Evolutionary conservation across 2,113 vertebrate genomes (phyloP).

Genomic region (Murina feae): DNA sequence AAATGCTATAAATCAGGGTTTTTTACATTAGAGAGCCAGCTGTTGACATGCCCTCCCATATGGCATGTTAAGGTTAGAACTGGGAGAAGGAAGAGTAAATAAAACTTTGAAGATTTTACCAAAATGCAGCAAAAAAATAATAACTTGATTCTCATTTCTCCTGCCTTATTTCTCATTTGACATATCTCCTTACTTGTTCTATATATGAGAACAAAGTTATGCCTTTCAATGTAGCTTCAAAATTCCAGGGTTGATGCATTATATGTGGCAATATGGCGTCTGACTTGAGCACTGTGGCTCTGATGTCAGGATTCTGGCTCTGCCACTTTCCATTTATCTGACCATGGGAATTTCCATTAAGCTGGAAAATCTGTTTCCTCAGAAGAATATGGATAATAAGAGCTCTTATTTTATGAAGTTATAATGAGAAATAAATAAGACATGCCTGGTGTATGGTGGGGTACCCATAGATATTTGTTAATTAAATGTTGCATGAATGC

Average conservation of each 20-base stretch:
- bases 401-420: background rate
- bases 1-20: background rate
- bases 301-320: background rate
- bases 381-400: background rate
- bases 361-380: background rate
- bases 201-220: background rate
- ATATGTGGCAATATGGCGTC: background rate
- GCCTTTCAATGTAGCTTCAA: background rate
- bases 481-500: background rate
- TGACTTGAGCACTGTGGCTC: background rate
- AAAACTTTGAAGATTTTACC: background rate
- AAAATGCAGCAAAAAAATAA: background rate
- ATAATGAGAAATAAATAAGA: background rate
- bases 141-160: background rate
- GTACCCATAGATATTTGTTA: background rate
- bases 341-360: background rate
- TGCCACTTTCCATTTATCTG: background rate
- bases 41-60: background rate
- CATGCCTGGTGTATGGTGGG: background rate
- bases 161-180: slow-evolving; percentile 2
- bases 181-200: background rate
- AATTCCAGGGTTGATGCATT: background rate
- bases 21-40: background rate
- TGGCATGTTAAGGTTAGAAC: background rate
- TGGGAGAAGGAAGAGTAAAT: background rate